Evolutionary conservation across 2,888 invertebrate species (phyloP).

Genomic region (Mimumesa dahlbomi): DNA sequence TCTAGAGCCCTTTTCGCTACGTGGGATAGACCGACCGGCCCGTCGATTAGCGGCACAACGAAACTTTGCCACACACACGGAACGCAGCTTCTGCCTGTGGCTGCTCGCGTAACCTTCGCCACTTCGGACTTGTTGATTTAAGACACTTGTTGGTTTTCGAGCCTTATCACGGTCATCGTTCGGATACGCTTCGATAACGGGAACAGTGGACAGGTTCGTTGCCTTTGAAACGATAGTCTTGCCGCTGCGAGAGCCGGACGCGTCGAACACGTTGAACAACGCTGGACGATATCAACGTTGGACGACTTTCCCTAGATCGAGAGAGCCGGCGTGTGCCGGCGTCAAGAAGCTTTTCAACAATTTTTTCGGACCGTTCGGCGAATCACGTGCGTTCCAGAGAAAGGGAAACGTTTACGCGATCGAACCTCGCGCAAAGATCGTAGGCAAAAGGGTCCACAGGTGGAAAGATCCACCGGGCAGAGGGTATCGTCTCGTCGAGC

Average conservation of each 20-base stretch:
- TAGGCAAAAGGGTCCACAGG: constrained; percentile 47
- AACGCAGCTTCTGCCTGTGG: constrained; percentile 14
- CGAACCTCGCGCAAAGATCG: no score
- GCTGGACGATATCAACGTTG: no score
- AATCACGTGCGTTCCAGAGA: neutral
- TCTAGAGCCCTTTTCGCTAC: constrained; percentile 13
- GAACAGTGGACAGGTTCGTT: no score
- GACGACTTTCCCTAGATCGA: no score
- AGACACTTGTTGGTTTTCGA: constrained; percentile 66
- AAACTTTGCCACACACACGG: constrained; percentile 38
- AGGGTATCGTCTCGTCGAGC: neutral
- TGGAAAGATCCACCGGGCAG: constrained; percentile 21
- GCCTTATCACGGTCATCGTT: no score
- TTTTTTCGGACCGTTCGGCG: no score
- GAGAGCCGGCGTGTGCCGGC: no score
- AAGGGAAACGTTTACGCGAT: neutral
- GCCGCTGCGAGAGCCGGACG: no score
- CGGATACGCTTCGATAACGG: no score
- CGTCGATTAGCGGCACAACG: constrained; percentile 46
- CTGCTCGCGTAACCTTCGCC: constrained; percentile 51
- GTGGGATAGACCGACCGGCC: constrained; percentile 21
- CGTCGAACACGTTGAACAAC: no score
- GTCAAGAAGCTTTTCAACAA: no score
- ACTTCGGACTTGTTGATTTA: constrained; percentile 66
- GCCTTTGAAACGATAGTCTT: no score